Evolutionary conservation across 2,888 invertebrate genomes (phyloP).

Genomic region (Willowsia nigromaculata): DNA sequence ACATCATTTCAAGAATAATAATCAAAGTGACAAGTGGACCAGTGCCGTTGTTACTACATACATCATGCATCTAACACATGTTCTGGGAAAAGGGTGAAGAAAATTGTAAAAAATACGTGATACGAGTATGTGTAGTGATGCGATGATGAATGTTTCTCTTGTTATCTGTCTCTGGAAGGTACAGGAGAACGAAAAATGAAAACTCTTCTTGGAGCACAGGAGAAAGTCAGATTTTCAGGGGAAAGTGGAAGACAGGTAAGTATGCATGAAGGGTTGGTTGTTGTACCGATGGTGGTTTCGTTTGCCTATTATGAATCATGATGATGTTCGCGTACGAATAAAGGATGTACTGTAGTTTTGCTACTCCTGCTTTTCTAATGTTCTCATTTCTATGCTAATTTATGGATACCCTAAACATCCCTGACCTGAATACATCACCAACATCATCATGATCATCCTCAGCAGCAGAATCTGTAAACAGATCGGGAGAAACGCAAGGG

Average conservation of each 20-base stretch:
- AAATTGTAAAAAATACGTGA: neutral
- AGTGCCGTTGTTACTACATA: no score
- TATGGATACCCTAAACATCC: conserved; percentile 69
- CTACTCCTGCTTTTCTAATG: conserved; percentile 64
- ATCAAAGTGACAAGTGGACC: neutral
- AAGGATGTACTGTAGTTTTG: no score
- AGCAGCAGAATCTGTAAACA: neutral
- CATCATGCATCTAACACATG: no score
- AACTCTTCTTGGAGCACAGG: neutral
- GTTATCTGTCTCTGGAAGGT: neutral
- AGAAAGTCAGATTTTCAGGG: no score
- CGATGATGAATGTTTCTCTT: neutral
- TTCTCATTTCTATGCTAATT: conserved; percentile 75
- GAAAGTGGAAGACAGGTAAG: neutral
- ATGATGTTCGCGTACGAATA: neutral
- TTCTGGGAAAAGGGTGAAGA: neutral
- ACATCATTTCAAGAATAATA: neutral
- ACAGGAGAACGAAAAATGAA: neutral
- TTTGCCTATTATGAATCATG: neutral
- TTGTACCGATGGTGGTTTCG: no score
- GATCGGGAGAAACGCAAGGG: neutral
- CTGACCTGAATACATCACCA: conserved; percentile 66
- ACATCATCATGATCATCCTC: neutral
- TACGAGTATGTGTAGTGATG: neutral
- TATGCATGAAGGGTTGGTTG: neutral